These are phyloP conservation scores for Poeciliopsis retropinna DNA, from an alignment of 2,113 vertebrate species.

Conservation along the genomic window DNA sequence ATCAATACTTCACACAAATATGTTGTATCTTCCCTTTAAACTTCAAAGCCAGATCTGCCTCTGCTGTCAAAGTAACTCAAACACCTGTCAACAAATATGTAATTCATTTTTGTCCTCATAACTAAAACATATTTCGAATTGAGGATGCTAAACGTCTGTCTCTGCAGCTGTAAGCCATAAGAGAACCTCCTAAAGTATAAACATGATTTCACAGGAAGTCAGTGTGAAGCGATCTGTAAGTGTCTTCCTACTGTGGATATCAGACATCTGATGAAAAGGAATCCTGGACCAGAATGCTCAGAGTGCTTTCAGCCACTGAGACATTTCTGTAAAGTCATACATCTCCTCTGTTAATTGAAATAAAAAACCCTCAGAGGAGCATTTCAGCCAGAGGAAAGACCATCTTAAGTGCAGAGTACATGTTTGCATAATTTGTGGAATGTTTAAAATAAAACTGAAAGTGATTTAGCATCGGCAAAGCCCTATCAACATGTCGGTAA, in stretches of 20 bases:
- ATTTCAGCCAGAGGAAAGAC: no score
- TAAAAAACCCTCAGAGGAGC: no score
- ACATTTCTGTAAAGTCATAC: neutral
- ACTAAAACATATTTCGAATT: neutral
- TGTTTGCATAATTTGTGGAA: neutral
- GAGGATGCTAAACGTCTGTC: neutral
- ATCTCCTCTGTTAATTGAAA: neutral
- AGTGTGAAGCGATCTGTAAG: neutral
- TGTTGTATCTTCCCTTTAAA: neutral
- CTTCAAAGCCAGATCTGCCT: neutral
- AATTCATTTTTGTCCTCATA: no score
- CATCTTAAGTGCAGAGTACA: no score
- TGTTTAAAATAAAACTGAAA: neutral
- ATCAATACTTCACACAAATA: neutral
- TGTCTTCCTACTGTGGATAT: neutral
- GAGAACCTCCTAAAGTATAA: neutral
- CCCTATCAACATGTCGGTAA: no score
- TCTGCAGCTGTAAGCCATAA: neutral
- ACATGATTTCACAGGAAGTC: neutral
- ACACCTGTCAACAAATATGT: no score
- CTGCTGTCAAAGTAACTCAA: no score
- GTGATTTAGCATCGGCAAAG: no score
- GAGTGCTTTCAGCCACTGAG: neutral
- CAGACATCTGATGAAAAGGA: neutral
- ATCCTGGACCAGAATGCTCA: neutral